Base-by-base conservation (phyloP, 1,140 invertebrate genomes). In the Campoletis sonorensis region DNA sequence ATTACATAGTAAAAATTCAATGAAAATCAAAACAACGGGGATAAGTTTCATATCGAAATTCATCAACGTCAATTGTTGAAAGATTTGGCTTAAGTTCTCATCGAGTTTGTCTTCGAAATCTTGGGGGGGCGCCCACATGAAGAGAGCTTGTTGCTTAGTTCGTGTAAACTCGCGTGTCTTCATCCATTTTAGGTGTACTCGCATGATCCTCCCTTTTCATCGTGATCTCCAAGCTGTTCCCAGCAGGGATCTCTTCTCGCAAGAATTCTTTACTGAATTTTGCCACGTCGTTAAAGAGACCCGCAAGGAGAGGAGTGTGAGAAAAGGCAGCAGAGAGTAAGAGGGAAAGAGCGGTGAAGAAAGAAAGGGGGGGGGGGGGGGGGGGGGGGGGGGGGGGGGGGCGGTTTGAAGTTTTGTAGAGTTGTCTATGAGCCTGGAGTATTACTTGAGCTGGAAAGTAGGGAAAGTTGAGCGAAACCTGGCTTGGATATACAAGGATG, bases 181-280 rank as follows among this genome's bases (percentile, higher is more conserved):
- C 27, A 70, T 70, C 67, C 13, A 30, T 33, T 70, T 70, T 70
- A 3, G 67, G 10, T 70, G 30, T 64, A 54, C 23, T 15, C 67
- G 30, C 10, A 18, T 33, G 15, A 70, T 70, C 30, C 67, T 70
- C 27, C n/a, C 64, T 15, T 16, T 21, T 64, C 58, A 64, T 64
- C 58, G 7, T 64, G n/a, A 68, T 70, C 30, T 70, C 30, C 16
- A 5, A 16, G 15, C 30, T 70, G 4, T 18, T 70, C 16, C 18
- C 5, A 4, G 16, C 30, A 30, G 16, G n/a, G 67, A n/a, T 70
- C 67, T 70, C 30, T 33, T 18, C 30, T 70, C 30, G 67, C 67
- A 13, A 70, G 67, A 33, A 70, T 70, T 70, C 67, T 70, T 70
- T 70, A 1, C 27, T 33, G 30, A 70, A 70, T 70, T 70, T 70